These are phyloP conservation scores for Bovichtus variegatus DNA, from an alignment of 2,797 vertebrate species.

Conservation along the genomic window DNA sequence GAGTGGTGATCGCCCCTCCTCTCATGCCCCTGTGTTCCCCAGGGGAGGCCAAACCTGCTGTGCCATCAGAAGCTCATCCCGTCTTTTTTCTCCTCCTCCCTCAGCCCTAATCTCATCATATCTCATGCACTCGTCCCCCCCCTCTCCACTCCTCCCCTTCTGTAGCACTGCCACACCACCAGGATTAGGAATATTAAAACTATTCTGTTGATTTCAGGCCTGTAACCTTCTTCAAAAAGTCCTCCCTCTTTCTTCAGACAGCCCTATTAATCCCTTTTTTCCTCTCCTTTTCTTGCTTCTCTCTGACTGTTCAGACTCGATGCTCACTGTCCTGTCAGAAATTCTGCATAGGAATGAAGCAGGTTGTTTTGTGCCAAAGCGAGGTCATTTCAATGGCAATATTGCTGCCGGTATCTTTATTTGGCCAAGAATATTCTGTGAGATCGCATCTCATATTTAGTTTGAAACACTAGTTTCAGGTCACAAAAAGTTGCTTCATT, in stretches of 20 bases:
- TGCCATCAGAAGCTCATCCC: conserved; percentile 84
- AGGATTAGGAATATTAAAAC: conserved; percentile 82
- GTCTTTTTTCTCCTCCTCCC: conserved; percentile 55
- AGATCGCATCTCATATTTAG: conserved; percentile 30
- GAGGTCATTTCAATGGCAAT: conserved; percentile 78
- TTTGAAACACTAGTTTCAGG: conserved; percentile 34
- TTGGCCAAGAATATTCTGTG: conserved; percentile 27
- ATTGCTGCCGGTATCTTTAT: conserved; percentile 46
- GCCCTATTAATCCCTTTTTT: conserved; percentile 58
- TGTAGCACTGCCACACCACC: conserved; percentile 66
- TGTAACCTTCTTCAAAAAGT: conserved; percentile 73
- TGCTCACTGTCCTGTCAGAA: conserved; percentile 65
- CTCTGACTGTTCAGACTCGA: conserved; percentile 61
- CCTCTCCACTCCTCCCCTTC: conserved; percentile 42
- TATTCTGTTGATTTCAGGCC: conserved; percentile 75
- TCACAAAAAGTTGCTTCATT: conserved; percentile 43
- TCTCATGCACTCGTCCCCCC: conserved; percentile 61
- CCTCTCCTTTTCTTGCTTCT: conserved; percentile 53
- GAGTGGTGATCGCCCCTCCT: conserved; percentile 74
- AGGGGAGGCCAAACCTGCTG: conserved; percentile 84
- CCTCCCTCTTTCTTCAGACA: conserved; percentile 52
- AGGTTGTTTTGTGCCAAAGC: conserved; percentile 52
- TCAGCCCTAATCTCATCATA: conserved; percentile 84
- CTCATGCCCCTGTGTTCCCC: conserved; percentile 72
- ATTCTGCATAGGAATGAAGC: conserved; percentile 66